Percentiles rank a stretch among this genome's conserved stretches.
Conservation (phyloP, 2,797 vertebrate genomes). For the Calcarius lapponicus region DNA sequence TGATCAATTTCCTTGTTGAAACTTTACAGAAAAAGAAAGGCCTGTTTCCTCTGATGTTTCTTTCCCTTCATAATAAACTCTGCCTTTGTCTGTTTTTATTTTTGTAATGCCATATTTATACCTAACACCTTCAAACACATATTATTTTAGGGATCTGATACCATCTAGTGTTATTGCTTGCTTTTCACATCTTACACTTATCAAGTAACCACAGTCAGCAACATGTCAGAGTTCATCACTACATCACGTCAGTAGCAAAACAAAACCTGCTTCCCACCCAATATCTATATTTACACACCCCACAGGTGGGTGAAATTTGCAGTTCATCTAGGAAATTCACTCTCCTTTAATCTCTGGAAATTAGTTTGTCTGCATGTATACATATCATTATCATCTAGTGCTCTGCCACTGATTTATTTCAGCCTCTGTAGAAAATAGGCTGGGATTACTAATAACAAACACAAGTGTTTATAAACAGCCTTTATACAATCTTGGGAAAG, state of each 20-base stretch:
- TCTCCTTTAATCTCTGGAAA: conserved; percentile 51
- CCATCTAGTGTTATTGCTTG: conserved; percentile 57
- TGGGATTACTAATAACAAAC: conserved; percentile 12
- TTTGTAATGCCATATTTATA: conserved; percentile 16
- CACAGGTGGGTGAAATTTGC: conserved; percentile 65
- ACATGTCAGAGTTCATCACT: conserved; percentile 63
- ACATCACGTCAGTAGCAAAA: conserved; percentile 54
- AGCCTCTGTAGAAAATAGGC: conserved; percentile 38
- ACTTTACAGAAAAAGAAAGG: conserved; percentile 52
- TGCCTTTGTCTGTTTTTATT: conserved; percentile 49
- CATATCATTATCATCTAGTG: neutral
- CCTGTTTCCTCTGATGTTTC: conserved; percentile 53
- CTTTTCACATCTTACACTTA: conserved; percentile 67
- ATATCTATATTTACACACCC: conserved; percentile 57
- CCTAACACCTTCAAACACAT: conserved; percentile 45
- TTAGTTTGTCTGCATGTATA: conserved; percentile 9
- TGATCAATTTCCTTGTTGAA: conserved; percentile 46
- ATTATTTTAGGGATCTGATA: conserved; percentile 60
- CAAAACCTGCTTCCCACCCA: conserved; percentile 30
- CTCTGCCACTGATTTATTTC: conserved; percentile 40
- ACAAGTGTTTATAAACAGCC: conserved; percentile 48
- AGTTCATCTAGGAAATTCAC: conserved; percentile 52
- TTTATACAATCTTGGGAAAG: neutral
- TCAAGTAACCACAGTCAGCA: conserved; percentile 70
- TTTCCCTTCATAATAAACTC: conserved; percentile 36